Base-by-base conservation (phyloP, 1,140 invertebrate species). In the Globodera ellingtonae region DNA sequence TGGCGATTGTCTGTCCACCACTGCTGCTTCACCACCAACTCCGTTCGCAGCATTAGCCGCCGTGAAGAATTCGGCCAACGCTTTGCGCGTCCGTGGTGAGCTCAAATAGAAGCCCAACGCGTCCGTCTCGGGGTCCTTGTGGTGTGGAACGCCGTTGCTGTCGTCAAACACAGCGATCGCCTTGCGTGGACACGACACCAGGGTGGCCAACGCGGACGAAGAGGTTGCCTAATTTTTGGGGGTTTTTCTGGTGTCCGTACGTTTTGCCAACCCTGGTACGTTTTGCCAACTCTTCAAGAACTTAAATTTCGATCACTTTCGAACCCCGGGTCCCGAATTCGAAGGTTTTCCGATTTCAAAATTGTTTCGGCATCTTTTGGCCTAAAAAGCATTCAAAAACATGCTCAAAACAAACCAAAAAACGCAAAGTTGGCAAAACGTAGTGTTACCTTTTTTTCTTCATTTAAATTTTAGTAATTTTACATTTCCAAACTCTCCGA, bases 91-190 rank as follows among this genome's bases (percentile, higher is more conserved):
- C 59, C 52, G 48, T 18, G 81, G 79, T 10, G 81, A 73, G 13
- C 62, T 84, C 35, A 83, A 50, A 52, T 83, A 83, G 71, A 83
- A 83, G 24, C 81, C 81, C 21, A 83, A 71, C 15, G 81, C 72
- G 65, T 83, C 81, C 21, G 81, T 83, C 52, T 83, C 81, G 21
- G 75, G 67, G 70, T 84, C 81, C n/a, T 44, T 67, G 69, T 77
- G 65, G 13, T 66, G 75, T 21, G 65, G 46, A 77, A 77, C 65
- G 8, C 75, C 75, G 48, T 24, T 48, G 15, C 69, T 50, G n/a
- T 77, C 67, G 65, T 66, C 75, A 48, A 65, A 21, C 18, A 62
- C 21, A 21, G 75, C 75, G 18, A 77, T 35, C 5, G 75, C 62
- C 13, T 69, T 69, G 48, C 65, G 62, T 35, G 75, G 75, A 46